Conservation (phyloP, 2,113 vertebrate species). For the Speoplatyrhinus poulsoni region DNA sequence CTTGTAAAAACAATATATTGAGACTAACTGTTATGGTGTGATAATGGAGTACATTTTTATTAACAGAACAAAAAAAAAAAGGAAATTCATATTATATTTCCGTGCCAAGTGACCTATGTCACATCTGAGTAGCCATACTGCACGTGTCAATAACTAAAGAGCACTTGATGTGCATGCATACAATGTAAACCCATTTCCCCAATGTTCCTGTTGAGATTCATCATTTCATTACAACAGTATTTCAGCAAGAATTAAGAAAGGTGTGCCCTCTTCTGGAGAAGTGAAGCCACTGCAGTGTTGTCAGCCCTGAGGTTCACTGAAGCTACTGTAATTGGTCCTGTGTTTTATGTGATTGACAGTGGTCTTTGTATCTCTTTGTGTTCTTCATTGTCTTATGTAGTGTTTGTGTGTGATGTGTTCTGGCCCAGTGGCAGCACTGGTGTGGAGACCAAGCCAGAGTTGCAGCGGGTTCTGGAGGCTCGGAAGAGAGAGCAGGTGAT, state of each 20-base stretch:
- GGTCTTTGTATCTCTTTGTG: background rate
- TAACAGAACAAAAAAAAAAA: no score
- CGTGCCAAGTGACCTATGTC: no score
- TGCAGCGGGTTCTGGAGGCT: conserved; percentile 91
- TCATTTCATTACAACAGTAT: background rate
- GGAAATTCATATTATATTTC: no score
- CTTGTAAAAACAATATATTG: no score
- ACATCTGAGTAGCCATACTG: no score
- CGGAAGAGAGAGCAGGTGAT: conserved; percentile 88
- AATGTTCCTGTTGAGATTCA: no score
- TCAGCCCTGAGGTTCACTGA: background rate
- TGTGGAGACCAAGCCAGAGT: conserved; percentile 87
- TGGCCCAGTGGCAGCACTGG: conserved; percentile 68
- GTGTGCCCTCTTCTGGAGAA: conserved; percentile 50
- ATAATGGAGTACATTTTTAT: no score
- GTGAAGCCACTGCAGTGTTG: background rate
- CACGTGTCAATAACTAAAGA: no score
- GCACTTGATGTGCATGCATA: no score
- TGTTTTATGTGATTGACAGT: background rate
- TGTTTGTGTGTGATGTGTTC: background rate
- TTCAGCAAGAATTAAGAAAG: conserved; percentile 13
- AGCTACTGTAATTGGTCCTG: background rate
- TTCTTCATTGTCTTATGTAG: background rate
- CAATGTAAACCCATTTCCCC: no score
- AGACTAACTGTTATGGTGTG: no score